Evolutionary conservation across 2,888 invertebrate species (phyloP).

Genomic region (Epinotia ramella): DNA sequence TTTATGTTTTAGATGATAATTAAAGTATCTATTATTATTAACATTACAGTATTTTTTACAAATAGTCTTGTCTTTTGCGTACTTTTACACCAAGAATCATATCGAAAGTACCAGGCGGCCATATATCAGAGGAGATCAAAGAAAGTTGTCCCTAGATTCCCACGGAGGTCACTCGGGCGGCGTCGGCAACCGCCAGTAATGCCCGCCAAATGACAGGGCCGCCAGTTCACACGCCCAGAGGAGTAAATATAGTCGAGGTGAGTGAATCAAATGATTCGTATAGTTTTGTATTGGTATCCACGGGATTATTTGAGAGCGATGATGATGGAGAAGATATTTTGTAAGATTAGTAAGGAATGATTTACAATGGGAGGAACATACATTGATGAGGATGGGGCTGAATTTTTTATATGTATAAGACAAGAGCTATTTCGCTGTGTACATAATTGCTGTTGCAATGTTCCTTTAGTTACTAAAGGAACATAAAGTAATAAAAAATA

Average conservation of each 20-base stretch:
- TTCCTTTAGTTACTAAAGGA: too few relatives aligned
- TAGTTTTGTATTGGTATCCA: slow-evolving; percentile 21
- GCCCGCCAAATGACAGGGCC: slow-evolving; percentile 46
- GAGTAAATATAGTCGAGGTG: slow-evolving; percentile 35
- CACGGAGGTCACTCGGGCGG: slow-evolving; percentile 42
- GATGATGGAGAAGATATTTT: neutral
- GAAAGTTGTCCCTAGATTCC: slow-evolving; percentile 44
- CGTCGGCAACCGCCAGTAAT: slow-evolving; percentile 35
- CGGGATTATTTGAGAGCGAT: neutral
- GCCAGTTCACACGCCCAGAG: slow-evolving; percentile 44
- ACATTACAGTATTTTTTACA: too few relatives aligned
- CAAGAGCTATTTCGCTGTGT: neutral
- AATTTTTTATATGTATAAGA: neutral
- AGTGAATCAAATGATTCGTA: slow-evolving; percentile 32
- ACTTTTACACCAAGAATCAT: slow-evolving; percentile 2
- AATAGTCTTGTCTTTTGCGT: neutral
- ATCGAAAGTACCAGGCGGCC: slow-evolving; percentile 34
- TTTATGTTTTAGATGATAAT: too few relatives aligned
- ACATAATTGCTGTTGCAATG: neutral
- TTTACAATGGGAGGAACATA: neutral
- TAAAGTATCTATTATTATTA: too few relatives aligned
- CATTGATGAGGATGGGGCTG: neutral
- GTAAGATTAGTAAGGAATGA: neutral
- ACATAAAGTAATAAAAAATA: neutral
- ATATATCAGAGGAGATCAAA: slow-evolving; percentile 32